Evolutionary conservation across 2,113 vertebrate genomes (phyloP).

Genomic region (Cavia porcellus): DNA sequence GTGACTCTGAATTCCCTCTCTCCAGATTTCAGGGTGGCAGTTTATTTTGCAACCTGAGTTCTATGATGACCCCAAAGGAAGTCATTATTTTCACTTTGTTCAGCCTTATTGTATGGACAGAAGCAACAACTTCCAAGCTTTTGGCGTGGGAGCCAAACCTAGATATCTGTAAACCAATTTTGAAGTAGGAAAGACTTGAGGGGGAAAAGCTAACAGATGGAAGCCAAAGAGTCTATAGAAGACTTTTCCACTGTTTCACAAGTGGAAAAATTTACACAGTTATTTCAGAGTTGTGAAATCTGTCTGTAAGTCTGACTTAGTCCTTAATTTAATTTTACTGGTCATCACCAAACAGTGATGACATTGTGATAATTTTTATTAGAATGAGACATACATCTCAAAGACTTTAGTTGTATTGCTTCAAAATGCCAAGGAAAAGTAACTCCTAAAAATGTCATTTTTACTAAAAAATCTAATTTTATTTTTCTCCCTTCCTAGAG

Average conservation of each 20-base stretch:
- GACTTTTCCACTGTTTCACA: slow-evolving; percentile 44
- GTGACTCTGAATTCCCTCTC: not conserved
- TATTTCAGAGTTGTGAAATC: slow-evolving; percentile 50
- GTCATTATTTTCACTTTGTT: not conserved
- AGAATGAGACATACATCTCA: not conserved
- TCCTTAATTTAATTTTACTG: slow-evolving; percentile 18
- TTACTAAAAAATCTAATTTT: not conserved
- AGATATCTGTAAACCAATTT: not conserved
- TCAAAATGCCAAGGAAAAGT: not conserved
- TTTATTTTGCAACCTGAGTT: not conserved
- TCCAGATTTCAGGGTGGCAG: not conserved
- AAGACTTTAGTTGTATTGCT: not conserved
- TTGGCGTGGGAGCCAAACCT: not conserved
- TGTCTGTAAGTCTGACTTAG: not conserved
- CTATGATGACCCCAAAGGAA: not conserved
- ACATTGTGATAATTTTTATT: not conserved
- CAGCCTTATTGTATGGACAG: not conserved
- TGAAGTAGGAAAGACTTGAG: not conserved
- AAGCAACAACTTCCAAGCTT: not conserved
- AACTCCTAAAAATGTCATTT: slow-evolving; percentile 14
- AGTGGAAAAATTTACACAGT: slow-evolving; percentile 20
- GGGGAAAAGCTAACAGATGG: not conserved
- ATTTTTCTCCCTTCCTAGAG: slow-evolving; percentile 9
- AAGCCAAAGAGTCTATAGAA: not conserved
- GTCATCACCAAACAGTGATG: not conserved